Percentiles rank a stretch among this genome's conserved stretches.
phyloP scores from a whole-genome alignment of 2,797 vertebrate genomes.

The Perodicticus potto region DNA sequence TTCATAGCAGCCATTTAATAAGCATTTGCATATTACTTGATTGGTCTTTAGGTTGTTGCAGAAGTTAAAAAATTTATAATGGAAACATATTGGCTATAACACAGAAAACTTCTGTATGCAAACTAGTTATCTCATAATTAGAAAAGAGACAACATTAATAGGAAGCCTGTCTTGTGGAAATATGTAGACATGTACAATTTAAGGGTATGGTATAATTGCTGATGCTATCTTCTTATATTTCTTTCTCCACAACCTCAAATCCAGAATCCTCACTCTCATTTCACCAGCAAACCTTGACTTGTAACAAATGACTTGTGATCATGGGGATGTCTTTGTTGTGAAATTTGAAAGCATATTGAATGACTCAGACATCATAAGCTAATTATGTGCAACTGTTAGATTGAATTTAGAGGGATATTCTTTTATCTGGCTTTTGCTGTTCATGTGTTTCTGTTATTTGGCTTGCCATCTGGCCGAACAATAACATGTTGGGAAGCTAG shows the following conservation, averaged over 20 bases:
- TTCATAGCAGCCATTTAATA: not conserved
- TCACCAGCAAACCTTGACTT: slow-evolving; percentile 55
- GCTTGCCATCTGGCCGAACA: slow-evolving; percentile 60
- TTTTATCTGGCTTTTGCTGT: slow-evolving; percentile 63
- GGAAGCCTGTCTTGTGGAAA: slow-evolving; percentile 59
- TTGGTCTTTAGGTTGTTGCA: slow-evolving; percentile 21
- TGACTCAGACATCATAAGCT: slow-evolving; percentile 68
- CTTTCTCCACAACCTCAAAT: slow-evolving; percentile 5
- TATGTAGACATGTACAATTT: slow-evolving; percentile 47
- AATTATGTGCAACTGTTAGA: slow-evolving; percentile 73
- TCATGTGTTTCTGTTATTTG: slow-evolving; percentile 56
- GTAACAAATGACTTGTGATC: slow-evolving; percentile 67
- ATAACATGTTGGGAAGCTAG: not conserved
- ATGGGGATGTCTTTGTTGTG: slow-evolving; percentile 67
- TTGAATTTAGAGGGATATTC: slow-evolving; percentile 64
- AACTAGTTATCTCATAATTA: slow-evolving; percentile 69
- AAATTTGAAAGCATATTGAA: slow-evolving; percentile 67
- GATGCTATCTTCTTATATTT: slow-evolving; percentile 74
- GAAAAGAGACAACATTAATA: slow-evolving; percentile 70
- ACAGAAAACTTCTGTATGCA: slow-evolving; percentile 45
- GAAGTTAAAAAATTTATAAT: slow-evolving; percentile 38
- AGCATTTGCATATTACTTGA: slow-evolving; percentile 30
- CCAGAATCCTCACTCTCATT: slow-evolving; percentile 43
- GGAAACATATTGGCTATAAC: slow-evolving; percentile 1
- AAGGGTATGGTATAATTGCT: slow-evolving; percentile 71